Percentiles rank a stretch among this genome's conserved stretches.
Evolutionary conservation across 2,797 vertebrate genomes (phyloP).

Genomic region (Oreonectes daqikongensis): DNA sequence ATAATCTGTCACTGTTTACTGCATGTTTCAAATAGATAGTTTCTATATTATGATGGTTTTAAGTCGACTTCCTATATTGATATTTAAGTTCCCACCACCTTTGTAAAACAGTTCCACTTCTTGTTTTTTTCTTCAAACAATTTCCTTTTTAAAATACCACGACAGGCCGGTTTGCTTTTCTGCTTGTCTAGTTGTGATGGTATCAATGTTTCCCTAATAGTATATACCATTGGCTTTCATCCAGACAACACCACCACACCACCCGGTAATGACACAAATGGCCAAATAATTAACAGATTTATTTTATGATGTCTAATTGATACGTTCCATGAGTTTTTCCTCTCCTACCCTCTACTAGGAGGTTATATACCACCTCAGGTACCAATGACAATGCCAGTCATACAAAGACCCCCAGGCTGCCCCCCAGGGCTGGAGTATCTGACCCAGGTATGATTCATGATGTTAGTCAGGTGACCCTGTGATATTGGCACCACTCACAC

Average conservation of each 20-base stretch:
- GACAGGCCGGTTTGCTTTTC: not conserved
- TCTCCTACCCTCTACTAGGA: too few relatives aligned
- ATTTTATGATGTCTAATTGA: not conserved
- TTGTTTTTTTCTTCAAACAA: too few relatives aligned
- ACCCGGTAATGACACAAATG: not conserved
- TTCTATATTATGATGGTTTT: not conserved
- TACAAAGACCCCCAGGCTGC: constrained; percentile 67
- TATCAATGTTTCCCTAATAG: not conserved
- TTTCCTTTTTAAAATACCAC: too few relatives aligned
- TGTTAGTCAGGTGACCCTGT: too few relatives aligned
- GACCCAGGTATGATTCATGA: constrained; percentile 48
- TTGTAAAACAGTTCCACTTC: not conserved
- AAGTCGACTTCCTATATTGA: not conserved
- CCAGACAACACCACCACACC: not conserved
- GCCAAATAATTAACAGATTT: not conserved
- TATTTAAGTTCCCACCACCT: not conserved
- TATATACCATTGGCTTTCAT: not conserved
- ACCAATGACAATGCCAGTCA: constrained; percentile 64
- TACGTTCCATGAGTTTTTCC: not conserved
- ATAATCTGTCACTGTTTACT: not conserved
- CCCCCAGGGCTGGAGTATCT: constrained; percentile 84
- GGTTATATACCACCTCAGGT: constrained; percentile 13
- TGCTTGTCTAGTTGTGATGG: not conserved
- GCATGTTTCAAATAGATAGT: not conserved
- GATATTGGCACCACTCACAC: not conserved